Conservation (phyloP, 2,113 vertebrate genomes). For the Tringa solitaria region DNA sequence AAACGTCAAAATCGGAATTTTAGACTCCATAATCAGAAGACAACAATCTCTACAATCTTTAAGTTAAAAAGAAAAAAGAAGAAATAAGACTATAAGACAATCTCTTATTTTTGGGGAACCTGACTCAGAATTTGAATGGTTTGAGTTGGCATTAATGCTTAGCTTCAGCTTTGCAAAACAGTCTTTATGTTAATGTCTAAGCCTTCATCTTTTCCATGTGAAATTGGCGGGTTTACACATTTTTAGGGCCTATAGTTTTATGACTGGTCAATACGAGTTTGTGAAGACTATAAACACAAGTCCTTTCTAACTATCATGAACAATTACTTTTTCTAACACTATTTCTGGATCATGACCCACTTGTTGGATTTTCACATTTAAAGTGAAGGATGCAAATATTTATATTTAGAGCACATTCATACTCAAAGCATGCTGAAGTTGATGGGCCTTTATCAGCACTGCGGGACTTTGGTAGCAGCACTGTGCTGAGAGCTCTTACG, state of each 20-base stretch:
- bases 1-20: neutral
- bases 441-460: neutral
- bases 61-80: neutral
- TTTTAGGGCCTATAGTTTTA: neutral
- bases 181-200: neutral
- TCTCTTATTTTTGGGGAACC: neutral
- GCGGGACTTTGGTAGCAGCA: neutral
- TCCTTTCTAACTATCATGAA: neutral
- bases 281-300: neutral
- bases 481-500: neutral
- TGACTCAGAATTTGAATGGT: neutral
- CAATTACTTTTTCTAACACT: neutral
- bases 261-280: neutral
- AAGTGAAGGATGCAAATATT: neutral
- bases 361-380: neutral
- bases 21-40: neutral
- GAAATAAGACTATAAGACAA: neutral
- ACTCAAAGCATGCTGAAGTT: neutral
- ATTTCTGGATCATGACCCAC: neutral
- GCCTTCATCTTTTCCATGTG: neutral
- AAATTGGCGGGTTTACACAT: neutral
- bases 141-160: neutral
- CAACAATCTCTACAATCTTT: neutral
- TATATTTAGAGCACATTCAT: neutral
- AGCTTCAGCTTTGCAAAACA: neutral